Percentiles rank a stretch among this genome's conserved stretches.
phyloP scores from a whole-genome alignment of 2,888 invertebrate genomes.

The Hanleya hanleyi region DNA sequence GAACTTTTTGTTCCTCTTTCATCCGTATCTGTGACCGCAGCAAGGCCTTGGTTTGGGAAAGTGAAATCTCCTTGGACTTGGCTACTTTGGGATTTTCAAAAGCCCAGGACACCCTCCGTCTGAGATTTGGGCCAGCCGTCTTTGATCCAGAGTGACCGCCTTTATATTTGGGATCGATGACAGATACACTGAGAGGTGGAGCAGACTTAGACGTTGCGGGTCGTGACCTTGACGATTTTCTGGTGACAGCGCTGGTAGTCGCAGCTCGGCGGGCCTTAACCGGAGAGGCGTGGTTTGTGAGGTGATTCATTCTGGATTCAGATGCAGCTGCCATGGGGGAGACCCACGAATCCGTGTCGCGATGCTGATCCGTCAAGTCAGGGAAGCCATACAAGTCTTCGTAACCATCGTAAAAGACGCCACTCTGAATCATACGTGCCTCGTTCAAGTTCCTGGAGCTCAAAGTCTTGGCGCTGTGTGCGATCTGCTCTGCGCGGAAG shows the following conservation, averaged over 20 bases:
- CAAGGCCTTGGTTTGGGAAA: slow-evolving; percentile 68
- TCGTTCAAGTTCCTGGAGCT: slow-evolving; percentile 56
- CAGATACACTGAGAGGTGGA: background rate
- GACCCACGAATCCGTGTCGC: background rate
- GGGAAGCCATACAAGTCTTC: slow-evolving; percentile 9
- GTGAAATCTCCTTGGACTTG: slow-evolving; percentile 54
- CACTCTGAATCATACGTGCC: slow-evolving; percentile 60
- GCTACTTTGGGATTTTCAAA: slow-evolving; percentile 65
- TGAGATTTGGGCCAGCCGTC: background rate
- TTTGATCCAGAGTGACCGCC: background rate
- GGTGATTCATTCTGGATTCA: slow-evolving; percentile 20
- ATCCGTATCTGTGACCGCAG: slow-evolving; percentile 69
- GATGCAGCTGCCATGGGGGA: background rate
- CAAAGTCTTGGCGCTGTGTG: slow-evolving; percentile 67
- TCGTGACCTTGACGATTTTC: slow-evolving; percentile 46
- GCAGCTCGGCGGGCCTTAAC: slow-evolving; percentile 28
- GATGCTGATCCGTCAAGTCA: background rate
- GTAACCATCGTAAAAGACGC: slow-evolving; percentile 24
- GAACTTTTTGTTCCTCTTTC: slow-evolving; percentile 59
- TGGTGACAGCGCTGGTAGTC: slow-evolving; percentile 44
- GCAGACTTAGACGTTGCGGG: slow-evolving; percentile 47
- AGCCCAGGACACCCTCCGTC: slow-evolving; percentile 69
- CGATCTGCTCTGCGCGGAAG: slow-evolving; percentile 52
- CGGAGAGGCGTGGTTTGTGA: slow-evolving; percentile 26
- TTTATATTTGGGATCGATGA: background rate